phyloP scores from a whole-genome alignment of 2,888 invertebrate species.

The Campaea margaritaria region DNA sequence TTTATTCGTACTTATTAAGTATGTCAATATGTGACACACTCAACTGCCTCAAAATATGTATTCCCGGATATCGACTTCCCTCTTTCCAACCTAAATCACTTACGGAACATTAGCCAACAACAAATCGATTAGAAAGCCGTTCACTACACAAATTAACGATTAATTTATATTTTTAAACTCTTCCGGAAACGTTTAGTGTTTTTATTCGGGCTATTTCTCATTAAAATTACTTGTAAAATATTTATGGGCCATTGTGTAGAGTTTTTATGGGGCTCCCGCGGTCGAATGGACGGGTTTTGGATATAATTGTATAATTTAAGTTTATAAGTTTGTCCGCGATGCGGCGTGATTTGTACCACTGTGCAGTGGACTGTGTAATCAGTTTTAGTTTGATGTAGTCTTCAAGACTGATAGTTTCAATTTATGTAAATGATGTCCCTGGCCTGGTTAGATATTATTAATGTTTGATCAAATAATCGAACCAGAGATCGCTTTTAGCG shows the following conservation, averaged over 20 bases:
- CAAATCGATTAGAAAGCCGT: slow-evolving; percentile 55
- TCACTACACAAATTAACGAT: slow-evolving; percentile 53
- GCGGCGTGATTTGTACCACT: slow-evolving; percentile 50
- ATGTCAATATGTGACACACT: slow-evolving; percentile 16
- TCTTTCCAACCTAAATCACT: slow-evolving; percentile 26
- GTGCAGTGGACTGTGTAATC: slow-evolving; percentile 53
- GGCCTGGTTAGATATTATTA: not conserved
- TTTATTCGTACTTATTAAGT: too few relatives aligned
- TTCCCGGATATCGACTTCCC: slow-evolving; percentile 37
- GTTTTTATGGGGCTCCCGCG: slow-evolving; percentile 60
- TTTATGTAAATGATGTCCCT: slow-evolving; percentile 17
- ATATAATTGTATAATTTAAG: slow-evolving; percentile 72
- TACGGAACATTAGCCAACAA: slow-evolving; percentile 57
- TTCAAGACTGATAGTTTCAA: slow-evolving; percentile 25
- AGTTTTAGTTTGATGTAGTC: slow-evolving; percentile 45
- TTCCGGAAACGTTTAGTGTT: slow-evolving; percentile 72
- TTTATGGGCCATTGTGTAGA: slow-evolving; percentile 76
- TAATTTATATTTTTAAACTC: slow-evolving; percentile 63
- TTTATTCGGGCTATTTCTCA: slow-evolving; percentile 65
- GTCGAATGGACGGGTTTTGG: slow-evolving; percentile 48
- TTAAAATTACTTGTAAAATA: slow-evolving; percentile 80
- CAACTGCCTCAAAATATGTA: slow-evolving; percentile 15
- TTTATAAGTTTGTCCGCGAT: slow-evolving; percentile 65
- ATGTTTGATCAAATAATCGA: not conserved
- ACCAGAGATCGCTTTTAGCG: not conserved